Evolutionary conservation across 2,888 invertebrate species (phyloP).

Genomic region (Dorcus hopei): DNA sequence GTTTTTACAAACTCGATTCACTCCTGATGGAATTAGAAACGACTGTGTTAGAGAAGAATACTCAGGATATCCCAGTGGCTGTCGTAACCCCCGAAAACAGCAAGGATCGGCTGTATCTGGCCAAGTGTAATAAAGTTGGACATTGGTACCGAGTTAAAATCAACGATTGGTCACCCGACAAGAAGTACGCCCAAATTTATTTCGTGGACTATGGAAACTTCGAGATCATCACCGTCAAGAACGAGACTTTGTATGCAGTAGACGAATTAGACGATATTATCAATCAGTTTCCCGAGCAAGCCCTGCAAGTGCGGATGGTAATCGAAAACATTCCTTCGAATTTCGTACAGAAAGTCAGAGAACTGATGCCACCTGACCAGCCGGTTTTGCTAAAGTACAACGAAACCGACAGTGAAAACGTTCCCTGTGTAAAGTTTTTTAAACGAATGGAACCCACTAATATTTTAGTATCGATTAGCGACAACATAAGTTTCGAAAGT

Average conservation of each 20-base stretch:
- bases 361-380: conserved; percentile 56
- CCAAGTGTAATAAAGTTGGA: conserved; percentile 45
- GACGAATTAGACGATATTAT: conserved; percentile 48
- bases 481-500: conserved; percentile 60
- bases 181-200: conserved; percentile 50
- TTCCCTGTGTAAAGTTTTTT: conserved; percentile 65
- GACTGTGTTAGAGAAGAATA: conserved; percentile 24
- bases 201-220: conserved; percentile 57
- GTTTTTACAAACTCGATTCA: conserved; percentile 36
- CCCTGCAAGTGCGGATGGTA: conserved; percentile 32
- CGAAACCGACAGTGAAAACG: conserved; percentile 32
- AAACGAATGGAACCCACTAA: conserved; percentile 63
- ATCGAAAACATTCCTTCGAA: conserved; percentile 40
- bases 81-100: conserved; percentile 38
- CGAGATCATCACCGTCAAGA: conserved; percentile 42
- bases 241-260: conserved; percentile 50
- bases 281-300: conserved; percentile 49
- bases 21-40: conserved; percentile 38
- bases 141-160: conserved; percentile 53
- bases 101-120: conserved; percentile 50
- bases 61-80: conserved; percentile 2
- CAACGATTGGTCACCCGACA: conserved; percentile 43
- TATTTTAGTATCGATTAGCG: conserved; percentile 67
- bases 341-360: conserved; percentile 42
- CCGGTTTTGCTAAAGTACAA: conserved; percentile 55